A percentile compares a stretch with the other conserved stretches of the same genome.
Evolutionary conservation across 2,888 invertebrate genomes (phyloP).

Genomic region (Bombylius discolor): DNA sequence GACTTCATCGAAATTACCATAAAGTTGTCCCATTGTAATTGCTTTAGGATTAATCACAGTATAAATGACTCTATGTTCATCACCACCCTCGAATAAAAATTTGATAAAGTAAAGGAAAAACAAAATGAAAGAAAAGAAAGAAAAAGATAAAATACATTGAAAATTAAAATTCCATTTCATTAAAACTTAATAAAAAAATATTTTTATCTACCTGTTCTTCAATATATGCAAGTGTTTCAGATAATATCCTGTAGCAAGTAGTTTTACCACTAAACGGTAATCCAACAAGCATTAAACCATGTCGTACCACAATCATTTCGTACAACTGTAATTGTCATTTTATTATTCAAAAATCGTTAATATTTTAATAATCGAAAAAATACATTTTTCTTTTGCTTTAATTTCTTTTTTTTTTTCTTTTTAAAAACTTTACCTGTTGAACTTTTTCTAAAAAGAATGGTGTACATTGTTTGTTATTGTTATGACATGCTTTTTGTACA

Average conservation of each 20-base stretch:
- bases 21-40: slow-evolving; percentile 88
- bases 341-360: too few species aligned
- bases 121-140: too few species aligned
- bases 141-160: too few species aligned
- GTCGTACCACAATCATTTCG: slow-evolving; percentile 90
- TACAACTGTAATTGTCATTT: slow-evolving; percentile 50
- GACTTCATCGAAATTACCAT: slow-evolving; percentile 85
- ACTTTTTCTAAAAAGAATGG: slow-evolving; percentile 77
- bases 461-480: slow-evolving; percentile 70
- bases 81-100: slow-evolving; percentile 38
- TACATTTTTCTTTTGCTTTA: too few species aligned
- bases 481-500: slow-evolving; percentile 47
- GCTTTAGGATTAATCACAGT: slow-evolving; percentile 88
- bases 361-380: too few species aligned
- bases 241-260: slow-evolving; percentile 69
- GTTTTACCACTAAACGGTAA: slow-evolving; percentile 89
- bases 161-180: too few species aligned
- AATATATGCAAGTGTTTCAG: slow-evolving; percentile 61
- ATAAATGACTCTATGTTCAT: slow-evolving; percentile 63
- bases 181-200: background rate
- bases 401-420: too few species aligned
- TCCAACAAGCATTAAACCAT: slow-evolving; percentile 91
- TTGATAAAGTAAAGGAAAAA: too few species aligned
- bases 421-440: slow-evolving; percentile 36
- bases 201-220: slow-evolving; percentile 40